These are phyloP conservation scores for Protodeltote pygarga DNA, from an alignment of 2,888 invertebrate genomes.

Conservation along the genomic window DNA sequence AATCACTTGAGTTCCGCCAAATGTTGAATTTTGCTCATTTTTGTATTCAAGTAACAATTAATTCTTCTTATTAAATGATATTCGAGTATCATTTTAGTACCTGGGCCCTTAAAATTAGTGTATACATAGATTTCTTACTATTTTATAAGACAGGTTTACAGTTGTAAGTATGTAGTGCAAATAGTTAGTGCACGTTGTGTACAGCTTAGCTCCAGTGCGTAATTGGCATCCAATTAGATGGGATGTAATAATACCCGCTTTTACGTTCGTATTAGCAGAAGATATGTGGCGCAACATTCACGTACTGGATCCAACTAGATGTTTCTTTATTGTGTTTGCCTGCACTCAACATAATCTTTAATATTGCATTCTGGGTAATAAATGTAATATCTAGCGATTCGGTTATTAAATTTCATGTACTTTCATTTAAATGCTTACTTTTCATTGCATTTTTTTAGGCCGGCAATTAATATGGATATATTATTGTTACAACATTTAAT, in stretches of 20 bases:
- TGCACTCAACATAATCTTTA: slow-evolving; percentile 10
- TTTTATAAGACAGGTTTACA: background rate
- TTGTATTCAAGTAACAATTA: no score
- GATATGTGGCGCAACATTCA: slow-evolving; percentile 62
- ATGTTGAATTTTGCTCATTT: no score
- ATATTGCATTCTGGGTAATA: slow-evolving; percentile 9
- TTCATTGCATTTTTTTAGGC: no score
- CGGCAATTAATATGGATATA: no score
- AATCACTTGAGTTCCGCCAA: no score
- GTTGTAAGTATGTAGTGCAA: slow-evolving; percentile 29
- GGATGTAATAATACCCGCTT: slow-evolving; percentile 55
- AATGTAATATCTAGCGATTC: no score
- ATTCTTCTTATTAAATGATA: no score
- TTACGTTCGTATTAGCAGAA: slow-evolving; percentile 65
- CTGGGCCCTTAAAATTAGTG: no score
- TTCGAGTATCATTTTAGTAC: no score
- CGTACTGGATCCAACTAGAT: slow-evolving; percentile 39
- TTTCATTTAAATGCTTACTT: no score
- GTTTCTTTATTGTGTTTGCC: slow-evolving; percentile 40
- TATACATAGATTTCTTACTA: background rate
- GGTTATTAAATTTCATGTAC: no score
- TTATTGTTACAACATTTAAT: no score
- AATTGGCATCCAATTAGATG: slow-evolving; percentile 64
- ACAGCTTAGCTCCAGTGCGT: slow-evolving; percentile 43
- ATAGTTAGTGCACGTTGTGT: slow-evolving; percentile 21